Conservation (phyloP, 2,113 vertebrate genomes). For the Mohoua ochrocephala region DNA sequence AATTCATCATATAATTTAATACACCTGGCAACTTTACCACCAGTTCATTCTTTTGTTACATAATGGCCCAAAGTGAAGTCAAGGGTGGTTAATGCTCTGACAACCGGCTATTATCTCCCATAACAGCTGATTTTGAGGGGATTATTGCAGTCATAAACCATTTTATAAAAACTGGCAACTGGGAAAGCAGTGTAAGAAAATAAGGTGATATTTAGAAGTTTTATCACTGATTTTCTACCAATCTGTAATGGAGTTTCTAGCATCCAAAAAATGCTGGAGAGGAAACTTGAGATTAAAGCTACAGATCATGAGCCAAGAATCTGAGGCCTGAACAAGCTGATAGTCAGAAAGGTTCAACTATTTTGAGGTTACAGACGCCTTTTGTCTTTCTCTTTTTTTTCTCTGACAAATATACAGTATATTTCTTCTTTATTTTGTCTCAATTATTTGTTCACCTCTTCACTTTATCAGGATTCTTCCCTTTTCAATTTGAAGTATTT, state of each 20-base stretch:
- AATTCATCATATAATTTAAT: slow-evolving; percentile 73
- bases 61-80: slow-evolving; percentile 69
- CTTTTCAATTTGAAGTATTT: background rate
- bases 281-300: slow-evolving; percentile 17
- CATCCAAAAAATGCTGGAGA: slow-evolving; percentile 11
- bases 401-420: background rate
- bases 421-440: background rate
- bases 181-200: slow-evolving; percentile 56
- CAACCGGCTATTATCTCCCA: slow-evolving; percentile 65
- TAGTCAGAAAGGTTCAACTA: background rate
- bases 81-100: slow-evolving; percentile 70
- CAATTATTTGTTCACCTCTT: background rate
- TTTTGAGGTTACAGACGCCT: background rate
- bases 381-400: background rate
- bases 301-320: background rate
- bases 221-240: slow-evolving; percentile 42
- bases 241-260: slow-evolving; percentile 29
- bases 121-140: slow-evolving; percentile 66
- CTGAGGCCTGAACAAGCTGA: background rate
- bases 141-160: slow-evolving; percentile 67
- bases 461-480: background rate
- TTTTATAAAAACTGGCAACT: slow-evolving; percentile 63
- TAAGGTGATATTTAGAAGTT: slow-evolving; percentile 46
- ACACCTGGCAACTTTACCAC: slow-evolving; percentile 68
- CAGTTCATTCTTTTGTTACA: slow-evolving; percentile 64